Percentiles rank a stretch among this genome's conserved stretches.
phyloP scores from a whole-genome alignment of 30 jellyfish, hydroid and myxozoan genomes.

The Pseudorhiza aurosa region DNA sequence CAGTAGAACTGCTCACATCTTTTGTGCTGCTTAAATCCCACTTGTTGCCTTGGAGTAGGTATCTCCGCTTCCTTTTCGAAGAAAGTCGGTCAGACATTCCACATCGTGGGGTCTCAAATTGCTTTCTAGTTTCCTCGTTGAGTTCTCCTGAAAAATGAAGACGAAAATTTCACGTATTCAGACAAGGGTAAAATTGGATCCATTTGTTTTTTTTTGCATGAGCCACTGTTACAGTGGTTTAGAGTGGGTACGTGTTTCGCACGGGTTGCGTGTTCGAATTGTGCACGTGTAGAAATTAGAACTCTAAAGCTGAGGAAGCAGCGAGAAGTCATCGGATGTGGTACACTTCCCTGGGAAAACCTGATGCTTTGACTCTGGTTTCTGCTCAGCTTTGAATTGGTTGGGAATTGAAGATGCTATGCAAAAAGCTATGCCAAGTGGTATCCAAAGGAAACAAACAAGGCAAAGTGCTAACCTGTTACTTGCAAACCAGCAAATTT shows the following conservation, averaged over 20 bases:
- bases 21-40: constrained; percentile 53
- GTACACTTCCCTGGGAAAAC: too few species aligned
- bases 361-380: too few species aligned
- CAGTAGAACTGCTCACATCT: constrained; percentile 3
- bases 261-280: too few species aligned
- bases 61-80: constrained; percentile 40
- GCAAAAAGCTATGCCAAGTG: background rate
- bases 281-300: too few species aligned
- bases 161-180: too few species aligned
- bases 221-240: too few species aligned
- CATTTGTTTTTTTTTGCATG: too few species aligned
- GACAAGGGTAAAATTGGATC: background rate
- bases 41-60: constrained; percentile 63
- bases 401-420: too few species aligned
- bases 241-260: too few species aligned
- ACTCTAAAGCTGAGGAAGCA: too few species aligned
- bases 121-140: constrained; percentile 62
- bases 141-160: constrained; percentile 49
- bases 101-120: constrained; percentile 61
- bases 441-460: background rate
- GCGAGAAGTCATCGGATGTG: too few species aligned
- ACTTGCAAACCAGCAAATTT: constrained; percentile 66
- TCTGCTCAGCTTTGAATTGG: too few species aligned
- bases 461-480: constrained; percentile 44
- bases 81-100: constrained; percentile 62